Percentiles rank a stretch among this genome's conserved stretches.
Conservation (phyloP, 1,140 invertebrate genomes). For the Anastrepha obliqua region DNA sequence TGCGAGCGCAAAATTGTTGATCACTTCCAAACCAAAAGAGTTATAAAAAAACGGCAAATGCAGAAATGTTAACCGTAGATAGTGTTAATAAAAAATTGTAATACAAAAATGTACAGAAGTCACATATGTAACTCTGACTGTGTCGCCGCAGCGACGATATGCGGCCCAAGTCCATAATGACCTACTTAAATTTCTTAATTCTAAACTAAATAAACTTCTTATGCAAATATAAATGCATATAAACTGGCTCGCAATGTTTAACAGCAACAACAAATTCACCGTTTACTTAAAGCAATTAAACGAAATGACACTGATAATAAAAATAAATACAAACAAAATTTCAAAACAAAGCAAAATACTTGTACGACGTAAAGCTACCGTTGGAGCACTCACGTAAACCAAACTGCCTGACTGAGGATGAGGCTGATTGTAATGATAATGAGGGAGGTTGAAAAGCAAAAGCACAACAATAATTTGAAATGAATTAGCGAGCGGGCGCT, state of each 20-base stretch:
- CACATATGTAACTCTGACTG: neutral
- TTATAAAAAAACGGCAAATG: too few relatives aligned
- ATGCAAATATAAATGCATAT: neutral
- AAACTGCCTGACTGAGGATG: neutral
- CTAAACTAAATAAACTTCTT: neutral
- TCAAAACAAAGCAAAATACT: neutral
- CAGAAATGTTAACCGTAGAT: too few relatives aligned
- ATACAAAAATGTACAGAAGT: too few relatives aligned
- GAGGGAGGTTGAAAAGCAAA: too few relatives aligned
- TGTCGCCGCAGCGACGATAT: neutral
- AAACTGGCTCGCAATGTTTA: neutral
- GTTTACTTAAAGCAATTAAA: slow-evolving; percentile 36
- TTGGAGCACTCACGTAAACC: neutral
- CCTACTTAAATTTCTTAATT: neutral
- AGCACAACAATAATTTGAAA: too few relatives aligned
- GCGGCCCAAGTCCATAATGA: neutral
- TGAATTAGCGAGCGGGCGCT: too few relatives aligned
- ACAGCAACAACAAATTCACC: neutral
- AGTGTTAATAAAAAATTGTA: too few relatives aligned
- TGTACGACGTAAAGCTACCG: neutral
- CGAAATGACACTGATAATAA: slow-evolving; percentile 36
- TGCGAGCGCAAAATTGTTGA: too few relatives aligned
- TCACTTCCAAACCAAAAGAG: too few relatives aligned
- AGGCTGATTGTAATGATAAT: neutral
- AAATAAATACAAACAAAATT: slow-evolving; percentile 28